phyloP scores from a whole-genome alignment of 1,140 invertebrate species.

The Calosoma granatense region DNA sequence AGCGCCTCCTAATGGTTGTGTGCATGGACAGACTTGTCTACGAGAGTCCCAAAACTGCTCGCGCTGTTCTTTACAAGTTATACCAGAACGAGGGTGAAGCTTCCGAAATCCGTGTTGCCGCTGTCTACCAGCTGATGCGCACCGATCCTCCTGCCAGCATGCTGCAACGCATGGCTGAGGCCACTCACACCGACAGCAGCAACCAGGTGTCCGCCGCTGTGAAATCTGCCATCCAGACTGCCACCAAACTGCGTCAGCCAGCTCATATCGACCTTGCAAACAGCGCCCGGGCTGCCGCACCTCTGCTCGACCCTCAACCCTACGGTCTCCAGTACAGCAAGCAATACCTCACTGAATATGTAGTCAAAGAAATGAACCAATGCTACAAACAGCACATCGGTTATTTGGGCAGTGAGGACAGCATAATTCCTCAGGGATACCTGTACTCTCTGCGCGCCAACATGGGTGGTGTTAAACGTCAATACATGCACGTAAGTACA shows the following conservation, averaged over 20 bases:
- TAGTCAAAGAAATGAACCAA: conserved; percentile 36
- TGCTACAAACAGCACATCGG: conserved; percentile 32
- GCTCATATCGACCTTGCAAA: conserved; percentile 36
- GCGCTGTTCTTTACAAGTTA: conserved; percentile 50
- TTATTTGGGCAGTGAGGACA: conserved; percentile 45
- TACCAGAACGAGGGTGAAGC: conserved; percentile 51
- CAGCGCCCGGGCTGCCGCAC: conserved; percentile 42
- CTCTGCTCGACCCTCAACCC: conserved; percentile 42
- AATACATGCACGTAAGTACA: conserved; percentile 18
- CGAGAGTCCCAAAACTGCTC: conserved; percentile 38
- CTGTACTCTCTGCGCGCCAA: conserved; percentile 31
- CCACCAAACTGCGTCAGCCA: conserved; percentile 34
- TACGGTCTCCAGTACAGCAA: conserved; percentile 43
- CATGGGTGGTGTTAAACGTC: conserved; percentile 31
- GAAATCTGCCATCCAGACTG: conserved; percentile 43
- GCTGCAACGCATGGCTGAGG: conserved; percentile 56
- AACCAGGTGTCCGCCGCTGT: conserved; percentile 50
- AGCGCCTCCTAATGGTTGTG: conserved; percentile 49
- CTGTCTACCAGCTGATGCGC: conserved; percentile 47
- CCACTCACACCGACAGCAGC: conserved; percentile 50
- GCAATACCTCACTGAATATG: conserved; percentile 32
- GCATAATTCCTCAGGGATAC: conserved; percentile 38
- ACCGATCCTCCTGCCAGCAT: conserved; percentile 46
- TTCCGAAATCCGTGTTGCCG: conserved; percentile 51
- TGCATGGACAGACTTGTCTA: conserved; percentile 39